Conservation (phyloP, 2,113 vertebrate species). For the Rhabdornis inornatus region DNA sequence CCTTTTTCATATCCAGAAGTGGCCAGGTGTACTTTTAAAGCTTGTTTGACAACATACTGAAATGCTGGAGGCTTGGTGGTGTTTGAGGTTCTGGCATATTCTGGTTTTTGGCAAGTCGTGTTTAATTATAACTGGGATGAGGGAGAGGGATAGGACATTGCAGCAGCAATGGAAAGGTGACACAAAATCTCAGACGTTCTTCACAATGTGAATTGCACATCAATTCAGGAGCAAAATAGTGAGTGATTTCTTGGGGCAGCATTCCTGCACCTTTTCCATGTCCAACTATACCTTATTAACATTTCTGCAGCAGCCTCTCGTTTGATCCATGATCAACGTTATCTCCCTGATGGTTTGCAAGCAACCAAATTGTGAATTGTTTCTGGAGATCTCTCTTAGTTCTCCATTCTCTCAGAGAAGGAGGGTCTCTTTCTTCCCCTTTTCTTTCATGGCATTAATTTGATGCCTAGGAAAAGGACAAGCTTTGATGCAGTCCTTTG, state of each 20-base stretch:
- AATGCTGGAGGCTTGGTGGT: background rate
- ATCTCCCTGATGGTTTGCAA: background rate
- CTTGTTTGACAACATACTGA: background rate
- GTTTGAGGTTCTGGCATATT: background rate
- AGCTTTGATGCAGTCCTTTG: background rate
- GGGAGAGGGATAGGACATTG: background rate
- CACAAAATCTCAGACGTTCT: background rate
- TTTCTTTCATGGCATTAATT: background rate
- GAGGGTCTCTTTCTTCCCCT: background rate
- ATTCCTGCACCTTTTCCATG: background rate
- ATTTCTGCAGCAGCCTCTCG: background rate
- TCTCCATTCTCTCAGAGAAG: background rate
- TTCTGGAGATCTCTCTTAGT: rapidly evolving
- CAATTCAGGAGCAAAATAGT: background rate
- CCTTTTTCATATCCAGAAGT: background rate
- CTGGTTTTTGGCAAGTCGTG: background rate
- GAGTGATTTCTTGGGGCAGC: background rate
- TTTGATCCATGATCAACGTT: rapidly evolving
- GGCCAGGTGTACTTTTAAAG: background rate
- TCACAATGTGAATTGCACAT: background rate
- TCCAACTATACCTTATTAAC: background rate
- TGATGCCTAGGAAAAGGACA: background rate
- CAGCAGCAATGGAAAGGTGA: background rate
- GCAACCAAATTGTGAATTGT: background rate
- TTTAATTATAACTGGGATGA: background rate